Percentiles rank a stretch among this genome's conserved stretches.
phyloP scores from a whole-genome alignment of 1,140 invertebrate genomes.

The Tetramorium parvispinum region DNA sequence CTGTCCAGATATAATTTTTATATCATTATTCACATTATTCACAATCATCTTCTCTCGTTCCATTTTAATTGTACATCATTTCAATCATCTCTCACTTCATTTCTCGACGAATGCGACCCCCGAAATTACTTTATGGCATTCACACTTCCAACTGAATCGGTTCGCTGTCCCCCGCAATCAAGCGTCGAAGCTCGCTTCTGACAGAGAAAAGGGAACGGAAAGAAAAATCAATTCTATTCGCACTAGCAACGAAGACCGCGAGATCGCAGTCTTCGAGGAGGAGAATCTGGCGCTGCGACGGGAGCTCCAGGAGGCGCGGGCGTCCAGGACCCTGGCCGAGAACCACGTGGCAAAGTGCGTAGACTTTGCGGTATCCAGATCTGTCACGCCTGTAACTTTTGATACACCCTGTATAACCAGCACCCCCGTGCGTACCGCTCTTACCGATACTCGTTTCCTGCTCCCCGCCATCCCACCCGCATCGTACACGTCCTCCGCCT shows the following conservation, averaged over 20 bases:
- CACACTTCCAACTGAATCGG: background rate
- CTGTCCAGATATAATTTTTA: background rate
- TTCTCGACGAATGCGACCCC: background rate
- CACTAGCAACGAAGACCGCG: constrained; percentile 81
- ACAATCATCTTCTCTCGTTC: background rate
- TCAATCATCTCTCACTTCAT: background rate
- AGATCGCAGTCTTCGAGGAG: constrained; percentile 84
- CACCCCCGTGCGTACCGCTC: constrained; percentile 83
- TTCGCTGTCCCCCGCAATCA: background rate
- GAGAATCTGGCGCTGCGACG: constrained; percentile 83
- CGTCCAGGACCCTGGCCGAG: constrained; percentile 79
- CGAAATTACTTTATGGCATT: background rate
- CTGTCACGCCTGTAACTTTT: constrained; percentile 80
- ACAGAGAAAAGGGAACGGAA: constrained; percentile 2
- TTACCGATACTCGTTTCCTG: constrained; percentile 65
- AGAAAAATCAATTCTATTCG: constrained; percentile 68
- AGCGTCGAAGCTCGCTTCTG: constrained; percentile 1
- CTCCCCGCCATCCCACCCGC: constrained; percentile 26
- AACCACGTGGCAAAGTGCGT: constrained; percentile 83
- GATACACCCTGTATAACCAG: constrained; percentile 80
- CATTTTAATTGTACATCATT: background rate
- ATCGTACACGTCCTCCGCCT: constrained; percentile 13
- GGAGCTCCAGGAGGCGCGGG: constrained; percentile 83
- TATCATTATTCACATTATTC: background rate
- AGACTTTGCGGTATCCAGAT: constrained; percentile 77